These are phyloP conservation scores for Willowsia nigromaculata DNA, from an alignment of 2,888 invertebrate genomes.

Conservation along the genomic window DNA sequence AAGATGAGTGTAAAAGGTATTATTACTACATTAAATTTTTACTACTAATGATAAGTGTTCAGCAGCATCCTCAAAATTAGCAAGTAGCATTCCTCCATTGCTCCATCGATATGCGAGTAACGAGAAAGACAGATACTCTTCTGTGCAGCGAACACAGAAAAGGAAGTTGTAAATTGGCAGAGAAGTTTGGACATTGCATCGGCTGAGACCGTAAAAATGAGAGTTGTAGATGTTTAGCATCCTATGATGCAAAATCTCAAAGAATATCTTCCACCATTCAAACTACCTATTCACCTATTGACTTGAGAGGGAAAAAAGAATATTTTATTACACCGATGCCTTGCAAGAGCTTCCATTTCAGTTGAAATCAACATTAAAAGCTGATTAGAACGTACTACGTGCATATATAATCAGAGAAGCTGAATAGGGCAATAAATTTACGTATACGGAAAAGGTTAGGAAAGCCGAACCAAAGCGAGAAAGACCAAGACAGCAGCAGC, in stretches of 20 bases:
- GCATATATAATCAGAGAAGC: slow-evolving; percentile 46
- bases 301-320: neutral
- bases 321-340: neutral
- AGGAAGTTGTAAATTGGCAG: slow-evolving; percentile 46
- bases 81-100: slow-evolving; percentile 33
- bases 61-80: slow-evolving; percentile 17
- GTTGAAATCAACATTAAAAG: slow-evolving; percentile 47
- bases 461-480: neutral
- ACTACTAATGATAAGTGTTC: neutral
- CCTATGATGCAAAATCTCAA: neutral
- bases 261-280: neutral
- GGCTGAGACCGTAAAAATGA: neutral
- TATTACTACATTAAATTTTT: too few species aligned
- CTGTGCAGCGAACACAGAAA: slow-evolving; percentile 26
- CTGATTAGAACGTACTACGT: slow-evolving; percentile 56
- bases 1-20: slow-evolving; percentile 46
- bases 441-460: neutral
- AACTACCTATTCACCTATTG: neutral
- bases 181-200: neutral
- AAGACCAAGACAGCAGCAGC: neutral
- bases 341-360: slow-evolving; percentile 18
- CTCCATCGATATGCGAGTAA: slow-evolving; percentile 29
- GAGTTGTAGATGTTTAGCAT: neutral
- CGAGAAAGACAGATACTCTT: too few species aligned
- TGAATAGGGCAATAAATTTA: slow-evolving; percentile 10